These are phyloP conservation scores for Dreissena polymorpha DNA, from an alignment of 1,140 invertebrate genomes.

Conservation along the genomic window DNA sequence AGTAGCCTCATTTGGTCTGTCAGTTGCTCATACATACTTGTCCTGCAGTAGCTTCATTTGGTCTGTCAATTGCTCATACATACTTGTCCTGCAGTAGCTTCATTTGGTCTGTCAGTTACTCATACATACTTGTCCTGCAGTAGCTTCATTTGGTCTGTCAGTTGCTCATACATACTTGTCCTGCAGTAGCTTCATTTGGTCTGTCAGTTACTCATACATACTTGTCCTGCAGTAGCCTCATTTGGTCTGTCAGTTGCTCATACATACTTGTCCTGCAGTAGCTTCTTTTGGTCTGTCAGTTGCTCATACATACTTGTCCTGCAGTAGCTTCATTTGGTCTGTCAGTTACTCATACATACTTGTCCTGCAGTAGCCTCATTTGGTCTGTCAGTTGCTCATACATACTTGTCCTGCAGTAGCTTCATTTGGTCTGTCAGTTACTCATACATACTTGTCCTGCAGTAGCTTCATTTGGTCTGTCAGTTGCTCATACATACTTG, in stretches of 20 bases:
- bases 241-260: constrained; percentile 70
- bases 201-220: constrained; percentile 69
- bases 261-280: constrained; percentile 70
- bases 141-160: constrained; percentile 68
- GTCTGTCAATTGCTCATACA: constrained; percentile 69
- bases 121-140: constrained; percentile 73
- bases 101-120: constrained; percentile 70
- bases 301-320: too few species aligned
- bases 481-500: constrained; percentile 68
- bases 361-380: constrained; percentile 65
- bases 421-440: constrained; percentile 68
- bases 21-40: constrained; percentile 68
- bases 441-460: too few species aligned
- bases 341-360: constrained; percentile 69
- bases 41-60: constrained; percentile 69
- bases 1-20: constrained; percentile 69
- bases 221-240: constrained; percentile 67
- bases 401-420: constrained; percentile 67
- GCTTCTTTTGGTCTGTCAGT: constrained; percentile 68
- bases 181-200: constrained; percentile 68
- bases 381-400: constrained; percentile 72
- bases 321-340: constrained; percentile 68
- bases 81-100: constrained; percentile 67
- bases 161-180: too few species aligned
- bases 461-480: constrained; percentile 69